A percentile compares a stretch with the other conserved stretches of the same genome.
Conservation (phyloP, 2,888 invertebrate species). For the Ariolimax columbianus region DNA sequence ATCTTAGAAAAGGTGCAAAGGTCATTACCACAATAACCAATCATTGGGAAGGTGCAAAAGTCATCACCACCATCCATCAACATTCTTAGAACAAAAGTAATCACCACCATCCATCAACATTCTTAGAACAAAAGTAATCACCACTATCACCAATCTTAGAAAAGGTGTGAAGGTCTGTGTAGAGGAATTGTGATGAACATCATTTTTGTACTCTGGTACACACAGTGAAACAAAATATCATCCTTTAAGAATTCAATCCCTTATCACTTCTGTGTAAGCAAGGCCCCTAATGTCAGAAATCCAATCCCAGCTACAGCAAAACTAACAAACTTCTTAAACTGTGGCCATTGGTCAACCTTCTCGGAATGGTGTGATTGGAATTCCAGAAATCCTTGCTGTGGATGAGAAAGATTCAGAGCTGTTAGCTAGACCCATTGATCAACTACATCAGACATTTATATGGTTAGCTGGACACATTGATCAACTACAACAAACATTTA, state of each 20-base stretch:
- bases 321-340: slow-evolving; percentile 47
- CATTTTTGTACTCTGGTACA: neutral
- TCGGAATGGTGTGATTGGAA: slow-evolving; percentile 45
- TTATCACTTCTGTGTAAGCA: slow-evolving; percentile 50
- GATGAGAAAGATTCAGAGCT: neutral
- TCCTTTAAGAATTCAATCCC: neutral
- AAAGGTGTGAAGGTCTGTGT: neutral
- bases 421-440: neutral
- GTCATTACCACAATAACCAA: too few relatives aligned
- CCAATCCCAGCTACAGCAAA: slow-evolving; percentile 51
- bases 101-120: neutral
- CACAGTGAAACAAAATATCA: neutral
- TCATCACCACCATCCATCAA: too few relatives aligned
- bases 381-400: slow-evolving; percentile 52
- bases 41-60: too few relatives aligned
- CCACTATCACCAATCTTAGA: neutral
- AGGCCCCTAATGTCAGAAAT: slow-evolving; percentile 52
- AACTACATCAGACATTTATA: too few relatives aligned
- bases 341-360: slow-evolving; percentile 49
- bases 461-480: too few relatives aligned
- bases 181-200: neutral
- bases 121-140: neutral
- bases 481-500: too few relatives aligned
- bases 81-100: neutral
- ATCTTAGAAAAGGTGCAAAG: too few relatives aligned